Base-by-base conservation (phyloP, 2,797 vertebrate genomes). In the Pipistrellus pipistrellus region DNA sequence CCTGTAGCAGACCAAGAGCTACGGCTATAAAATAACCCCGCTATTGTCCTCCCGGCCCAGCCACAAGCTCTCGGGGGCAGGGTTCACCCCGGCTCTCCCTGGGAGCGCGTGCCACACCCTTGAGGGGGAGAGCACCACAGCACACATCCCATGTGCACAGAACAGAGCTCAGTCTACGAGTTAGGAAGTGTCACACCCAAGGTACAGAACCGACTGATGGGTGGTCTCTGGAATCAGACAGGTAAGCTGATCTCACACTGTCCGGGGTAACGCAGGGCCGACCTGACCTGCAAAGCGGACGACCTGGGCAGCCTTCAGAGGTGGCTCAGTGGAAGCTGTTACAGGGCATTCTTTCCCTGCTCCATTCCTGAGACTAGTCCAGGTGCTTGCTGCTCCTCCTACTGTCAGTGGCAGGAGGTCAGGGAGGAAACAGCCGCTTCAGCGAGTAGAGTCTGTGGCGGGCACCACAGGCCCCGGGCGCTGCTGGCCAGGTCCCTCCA, bases 201-300 rank as follows among this genome's bases (percentile, higher is more conserved):
- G 64, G 21, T 38, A 44, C 53, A n/a, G 41, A 78, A 27, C 41
- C 0, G 1, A 30, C 68, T 0, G 12, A 68, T n/a, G 41, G 53
- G 30, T 11, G 44, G 46, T 27, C 44, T 62, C 71, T 18, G 30
- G 41, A 3, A 12, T 62, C 41, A 12, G 21, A 27, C 30, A 35
- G 71, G 55, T 35, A 21, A 35, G 14, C 41, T 3, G 3, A 75
- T 69, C 55, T 35, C 3, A 55, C 0, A 0, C 88, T 4, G 25
- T 8, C 6, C 1, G 0, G 27, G 41, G 23, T 8, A 14, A 46
- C 12, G 66, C 4, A 0, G n/a, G n/a, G 76, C 44, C 62, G 25
- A 71, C 32, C 32, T 1, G 25, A 71, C 32, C 32, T 3, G 15
- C 27, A 62, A 41, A 77, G 68, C 35, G 64, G 57, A 73, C 1